Conservation (phyloP, 2,888 invertebrate genomes). For the Anoplius nigerrimus region DNA sequence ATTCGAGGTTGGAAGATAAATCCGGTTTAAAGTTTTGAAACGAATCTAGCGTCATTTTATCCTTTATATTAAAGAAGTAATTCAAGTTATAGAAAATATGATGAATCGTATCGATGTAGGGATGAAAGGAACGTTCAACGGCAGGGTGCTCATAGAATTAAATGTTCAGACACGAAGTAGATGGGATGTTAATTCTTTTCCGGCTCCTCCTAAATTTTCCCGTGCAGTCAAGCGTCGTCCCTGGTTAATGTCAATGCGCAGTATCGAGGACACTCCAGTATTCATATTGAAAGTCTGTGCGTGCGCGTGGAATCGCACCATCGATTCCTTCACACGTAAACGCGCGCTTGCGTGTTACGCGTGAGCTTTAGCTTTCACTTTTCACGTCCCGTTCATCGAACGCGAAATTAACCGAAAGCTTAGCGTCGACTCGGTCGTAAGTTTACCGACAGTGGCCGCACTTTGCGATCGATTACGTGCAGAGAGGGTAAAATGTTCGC, state of each 20-base stretch:
- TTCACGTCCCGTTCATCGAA: constrained; percentile 4
- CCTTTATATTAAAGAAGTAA: too few relatives aligned
- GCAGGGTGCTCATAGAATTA: too few relatives aligned
- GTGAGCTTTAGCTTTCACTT: constrained; percentile 19
- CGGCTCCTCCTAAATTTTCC: not conserved
- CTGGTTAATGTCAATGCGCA: constrained; percentile 41
- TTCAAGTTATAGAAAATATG: too few relatives aligned
- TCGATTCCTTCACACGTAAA: constrained; percentile 46
- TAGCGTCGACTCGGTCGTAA: constrained; percentile 1
- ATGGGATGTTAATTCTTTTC: too few relatives aligned
- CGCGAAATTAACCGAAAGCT: not conserved
- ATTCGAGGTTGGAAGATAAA: too few relatives aligned
- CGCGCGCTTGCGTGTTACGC: constrained; percentile 43
- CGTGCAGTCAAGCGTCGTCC: constrained; percentile 17
- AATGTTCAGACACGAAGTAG: too few relatives aligned
- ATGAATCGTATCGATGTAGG: too few relatives aligned
- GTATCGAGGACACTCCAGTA: constrained; percentile 26
- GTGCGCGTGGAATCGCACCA: constrained; percentile 32
- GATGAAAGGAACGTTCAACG: too few relatives aligned
- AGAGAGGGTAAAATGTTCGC: too few relatives aligned
- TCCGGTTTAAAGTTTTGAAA: too few relatives aligned
- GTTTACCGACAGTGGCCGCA: not conserved
- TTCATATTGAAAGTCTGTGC: constrained; percentile 24
- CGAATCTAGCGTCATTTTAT: too few relatives aligned
- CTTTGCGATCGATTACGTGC: not conserved